Evolutionary conservation across 2,888 invertebrate genomes (phyloP), one percentile per base, ranked within the genome.

Genomic region (Phaedon cochleariae): DNA sequence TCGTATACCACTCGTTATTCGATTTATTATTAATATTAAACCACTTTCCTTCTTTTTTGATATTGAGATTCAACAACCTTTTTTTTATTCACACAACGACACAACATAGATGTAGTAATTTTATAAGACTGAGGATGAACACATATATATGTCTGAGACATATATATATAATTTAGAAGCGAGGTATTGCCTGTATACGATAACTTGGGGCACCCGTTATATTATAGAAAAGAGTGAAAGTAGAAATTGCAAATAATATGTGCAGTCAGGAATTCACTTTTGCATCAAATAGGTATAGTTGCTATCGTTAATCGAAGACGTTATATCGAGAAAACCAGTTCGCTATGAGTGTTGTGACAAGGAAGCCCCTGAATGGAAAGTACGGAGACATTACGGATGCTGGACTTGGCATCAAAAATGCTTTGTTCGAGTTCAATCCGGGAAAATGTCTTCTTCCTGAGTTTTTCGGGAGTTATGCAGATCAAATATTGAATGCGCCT

Each of bases 401-500:
- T 55, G 87, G 91, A 82, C 93, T 91, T 71, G 89, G 90, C 10
- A 86, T 87, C 45, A 88, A 89, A 74, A 87, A 90, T 76, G 89
- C 90, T 69, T 89, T 93, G 82, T 85, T 92, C 26, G 89, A 90
- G 79, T 91, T 92, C 15, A 87, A 90, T 76, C 93, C 93, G 0
- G 90, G 92, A 0, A 85, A 87, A 60, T 89, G 90, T 67, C 84
- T 93, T 18, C 79, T 94, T 67, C 92, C 94, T 0, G 87, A 89
- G 0, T 88, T 89, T 74, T 94, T 88, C 75, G 85, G 87, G 73
- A 87, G 88, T 12, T 87, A 92, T 34, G 92, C 90, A 0, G 88
- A 90, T 72, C 87, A 89, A 72, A 91, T 94, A 62, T 81, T 90
- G 63, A 89, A 92, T 62, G 87, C 94, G 80, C 86, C 90, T 60